Evolutionary conservation across 2,888 invertebrate species (phyloP).

Genomic region (Thalpophila matura): DNA sequence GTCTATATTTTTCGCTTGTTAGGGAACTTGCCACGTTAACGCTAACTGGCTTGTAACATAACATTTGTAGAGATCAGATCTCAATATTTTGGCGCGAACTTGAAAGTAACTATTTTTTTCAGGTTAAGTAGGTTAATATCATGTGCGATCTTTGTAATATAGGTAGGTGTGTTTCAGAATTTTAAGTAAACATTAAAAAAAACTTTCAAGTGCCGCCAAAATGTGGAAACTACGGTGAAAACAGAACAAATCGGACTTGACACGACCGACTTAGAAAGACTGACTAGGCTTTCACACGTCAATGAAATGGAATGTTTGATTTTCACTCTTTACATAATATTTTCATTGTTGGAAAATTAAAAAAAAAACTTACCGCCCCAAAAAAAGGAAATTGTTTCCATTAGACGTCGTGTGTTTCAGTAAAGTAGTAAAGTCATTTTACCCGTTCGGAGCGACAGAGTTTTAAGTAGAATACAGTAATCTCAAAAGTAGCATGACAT

Average conservation of each 20-base stretch:
- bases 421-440: slow-evolving; percentile 47
- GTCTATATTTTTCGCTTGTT: slow-evolving; percentile 61
- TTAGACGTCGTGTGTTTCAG: slow-evolving; percentile 46
- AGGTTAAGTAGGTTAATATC: slow-evolving; percentile 51
- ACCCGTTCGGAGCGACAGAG: slow-evolving; percentile 71
- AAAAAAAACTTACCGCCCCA: slow-evolving; percentile 29
- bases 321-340: slow-evolving; percentile 6
- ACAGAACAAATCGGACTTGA: slow-evolving; percentile 55
- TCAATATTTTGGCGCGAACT: slow-evolving; percentile 53
- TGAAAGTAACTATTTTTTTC: slow-evolving; percentile 42
- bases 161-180: slow-evolving; percentile 30
- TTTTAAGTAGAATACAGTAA: slow-evolving; percentile 69
- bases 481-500: slow-evolving; percentile 68
- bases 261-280: slow-evolving; percentile 56
- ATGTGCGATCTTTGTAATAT: slow-evolving; percentile 43
- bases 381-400: slow-evolving; percentile 36
- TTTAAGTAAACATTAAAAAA: slow-evolving; percentile 14
- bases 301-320: slow-evolving; percentile 30
- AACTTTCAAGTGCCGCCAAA: slow-evolving; percentile 57
- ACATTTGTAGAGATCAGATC: slow-evolving; percentile 67
- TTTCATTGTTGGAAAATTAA: slow-evolving; percentile 19
- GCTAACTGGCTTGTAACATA: slow-evolving; percentile 59
- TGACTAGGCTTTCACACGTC: slow-evolving; percentile 57
- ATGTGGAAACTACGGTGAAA: slow-evolving; percentile 25
- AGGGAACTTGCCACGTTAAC: slow-evolving; percentile 53